These are phyloP conservation scores for Rhyacophila evoluta DNA, from an alignment of 2,888 invertebrate genomes.

Conservation along the genomic window DNA sequence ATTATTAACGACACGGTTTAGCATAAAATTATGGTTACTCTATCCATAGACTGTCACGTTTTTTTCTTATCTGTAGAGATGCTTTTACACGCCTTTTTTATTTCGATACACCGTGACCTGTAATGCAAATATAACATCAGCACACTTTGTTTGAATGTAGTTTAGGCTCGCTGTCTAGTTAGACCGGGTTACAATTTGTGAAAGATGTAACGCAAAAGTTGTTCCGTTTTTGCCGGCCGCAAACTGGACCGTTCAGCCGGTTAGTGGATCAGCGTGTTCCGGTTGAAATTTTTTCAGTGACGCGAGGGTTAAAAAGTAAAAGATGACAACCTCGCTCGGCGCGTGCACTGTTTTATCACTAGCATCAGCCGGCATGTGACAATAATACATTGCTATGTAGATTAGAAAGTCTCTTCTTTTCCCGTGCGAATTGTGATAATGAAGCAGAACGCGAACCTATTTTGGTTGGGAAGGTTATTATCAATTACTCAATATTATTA, in stretches of 20 bases:
- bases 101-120: conserved; percentile 7
- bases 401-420: not conserved
- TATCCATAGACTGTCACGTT: not conserved
- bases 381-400: not conserved
- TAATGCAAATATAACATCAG: not conserved
- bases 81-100: not conserved
- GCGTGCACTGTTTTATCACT: not conserved
- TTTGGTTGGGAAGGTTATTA: no score
- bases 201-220: not conserved
- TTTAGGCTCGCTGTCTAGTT: not conserved
- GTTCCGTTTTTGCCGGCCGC: not conserved
- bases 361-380: not conserved
- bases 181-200: not conserved
- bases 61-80: not conserved
- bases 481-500: no score
- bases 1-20: no score
- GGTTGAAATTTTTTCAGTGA: not conserved
- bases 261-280: not conserved
- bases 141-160: not conserved
- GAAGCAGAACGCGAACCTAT: no score
- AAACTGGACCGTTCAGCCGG: not conserved
- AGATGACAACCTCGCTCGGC: not conserved
- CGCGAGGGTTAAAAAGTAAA: not conserved
- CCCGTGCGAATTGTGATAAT: no score
- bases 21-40: no score